Percentiles rank a stretch among this genome's conserved stretches.
Conservation (phyloP, 2,113 vertebrate genomes). For the Macrotus californicus region DNA sequence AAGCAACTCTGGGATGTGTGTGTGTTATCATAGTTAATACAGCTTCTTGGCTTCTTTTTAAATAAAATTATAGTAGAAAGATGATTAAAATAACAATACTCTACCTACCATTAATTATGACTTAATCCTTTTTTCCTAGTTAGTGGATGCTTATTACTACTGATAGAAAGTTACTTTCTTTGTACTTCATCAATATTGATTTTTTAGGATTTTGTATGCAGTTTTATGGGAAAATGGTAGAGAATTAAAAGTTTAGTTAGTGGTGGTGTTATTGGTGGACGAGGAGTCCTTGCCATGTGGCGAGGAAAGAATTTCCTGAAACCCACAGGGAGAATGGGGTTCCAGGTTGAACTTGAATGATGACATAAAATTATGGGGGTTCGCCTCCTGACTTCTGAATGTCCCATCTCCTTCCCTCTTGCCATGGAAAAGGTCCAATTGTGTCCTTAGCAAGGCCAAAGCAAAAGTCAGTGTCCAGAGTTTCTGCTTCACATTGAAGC, state of each 20-base stretch:
- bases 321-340: too few species aligned
- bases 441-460: too few species aligned
- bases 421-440: too few species aligned
- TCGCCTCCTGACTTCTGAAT: too few species aligned
- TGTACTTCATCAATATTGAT: neutral
- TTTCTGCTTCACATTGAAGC: too few species aligned
- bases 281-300: too few species aligned
- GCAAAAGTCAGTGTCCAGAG: too few species aligned
- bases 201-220: neutral
- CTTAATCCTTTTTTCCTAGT: conserved; percentile 26
- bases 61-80: neutral
- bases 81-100: conserved; percentile 26
- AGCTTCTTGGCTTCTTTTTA: conserved; percentile 13
- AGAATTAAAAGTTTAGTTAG: neutral
- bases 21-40: neutral
- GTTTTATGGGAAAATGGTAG: neutral
- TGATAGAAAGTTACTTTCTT: neutral
- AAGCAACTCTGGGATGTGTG: neutral
- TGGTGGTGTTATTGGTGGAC: neutral
- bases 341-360: too few species aligned
- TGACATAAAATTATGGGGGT: too few species aligned
- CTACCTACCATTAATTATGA: neutral
- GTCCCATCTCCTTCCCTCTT: too few species aligned
- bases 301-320: too few species aligned
- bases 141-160: neutral